A percentile compares a stretch with the other conserved stretches of the same genome.
Conservation (phyloP, 2,113 vertebrate genomes). For the Chlorodrepanis virens region DNA sequence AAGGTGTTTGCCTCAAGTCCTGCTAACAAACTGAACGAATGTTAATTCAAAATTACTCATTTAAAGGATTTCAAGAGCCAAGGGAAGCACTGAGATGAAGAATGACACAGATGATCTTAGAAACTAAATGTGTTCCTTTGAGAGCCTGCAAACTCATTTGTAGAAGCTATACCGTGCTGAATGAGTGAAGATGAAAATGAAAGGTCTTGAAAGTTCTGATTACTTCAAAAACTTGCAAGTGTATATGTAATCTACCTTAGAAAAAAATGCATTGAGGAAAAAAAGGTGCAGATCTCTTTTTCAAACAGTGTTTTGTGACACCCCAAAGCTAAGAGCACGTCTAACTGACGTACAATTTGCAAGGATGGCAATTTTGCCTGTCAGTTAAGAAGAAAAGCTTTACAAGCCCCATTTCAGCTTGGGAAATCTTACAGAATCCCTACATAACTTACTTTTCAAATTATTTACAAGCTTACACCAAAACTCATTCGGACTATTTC, state of each 20-base stretch:
- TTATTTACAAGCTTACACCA: not conserved
- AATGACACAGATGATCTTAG: not conserved
- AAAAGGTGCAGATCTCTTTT: not conserved
- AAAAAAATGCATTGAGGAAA: not conserved
- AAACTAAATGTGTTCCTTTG: not conserved
- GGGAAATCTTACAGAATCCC: not conserved
- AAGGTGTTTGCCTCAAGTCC: not conserved
- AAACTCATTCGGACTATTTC: not conserved
- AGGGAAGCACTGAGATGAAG: not conserved
- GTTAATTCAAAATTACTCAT: conserved; percentile 12
- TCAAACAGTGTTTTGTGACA: not conserved
- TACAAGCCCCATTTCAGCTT: not conserved
- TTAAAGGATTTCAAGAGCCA: conserved; percentile 11
- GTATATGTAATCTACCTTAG: not conserved
- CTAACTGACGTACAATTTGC: not conserved
- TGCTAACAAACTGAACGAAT: not conserved
- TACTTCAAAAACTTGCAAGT: not conserved
- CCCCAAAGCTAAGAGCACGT: not conserved
- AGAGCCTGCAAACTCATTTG: not conserved
- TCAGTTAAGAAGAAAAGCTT: not conserved
- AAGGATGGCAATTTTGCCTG: conserved; percentile 10
- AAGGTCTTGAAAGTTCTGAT: not conserved
- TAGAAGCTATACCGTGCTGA: not conserved
- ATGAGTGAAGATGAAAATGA: not conserved
- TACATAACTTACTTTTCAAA: not conserved